These are phyloP conservation scores for Geopemphigus sp. DNA, from an alignment of 1,140 invertebrate genomes.

Conservation along the genomic window DNA sequence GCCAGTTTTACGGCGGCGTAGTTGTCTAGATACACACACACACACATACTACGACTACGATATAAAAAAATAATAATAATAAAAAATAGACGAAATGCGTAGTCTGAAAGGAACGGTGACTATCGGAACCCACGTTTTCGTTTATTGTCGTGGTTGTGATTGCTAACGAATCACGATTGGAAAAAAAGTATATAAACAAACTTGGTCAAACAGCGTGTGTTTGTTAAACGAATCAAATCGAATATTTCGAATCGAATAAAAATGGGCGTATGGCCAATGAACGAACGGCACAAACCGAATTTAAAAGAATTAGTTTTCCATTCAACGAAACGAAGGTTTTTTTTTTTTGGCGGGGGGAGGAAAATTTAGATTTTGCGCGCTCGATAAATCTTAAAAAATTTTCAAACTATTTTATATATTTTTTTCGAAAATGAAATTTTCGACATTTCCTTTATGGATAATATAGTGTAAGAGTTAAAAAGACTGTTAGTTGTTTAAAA, in stretches of 20 bases:
- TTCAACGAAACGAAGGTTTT: not conserved
- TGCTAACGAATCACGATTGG: conserved; percentile 40
- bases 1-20: not conserved
- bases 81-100: not conserved
- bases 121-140: conserved; percentile 5
- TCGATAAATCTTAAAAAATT: not conserved
- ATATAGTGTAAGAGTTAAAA: too few species aligned
- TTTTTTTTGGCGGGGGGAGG: too few species aligned
- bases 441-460: too few species aligned
- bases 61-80: not conserved
- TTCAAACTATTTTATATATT: too few species aligned
- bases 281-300: not conserved
- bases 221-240: conserved; percentile 32
- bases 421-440: too few species aligned
- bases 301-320: not conserved
- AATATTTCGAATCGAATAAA: conserved; percentile 38
- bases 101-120: conserved; percentile 10
- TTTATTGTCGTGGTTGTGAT: conserved; percentile 19
- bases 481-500: too few species aligned
- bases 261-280: conserved; percentile 1
- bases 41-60: not conserved
- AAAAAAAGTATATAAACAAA: conserved; percentile 8
- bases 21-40: not conserved
- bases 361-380: not conserved
- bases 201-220: conserved; percentile 13